These are phyloP conservation scores for Bradypodion pumilum DNA, from an alignment of 2,797 vertebrate species.

Conservation along the genomic window DNA sequence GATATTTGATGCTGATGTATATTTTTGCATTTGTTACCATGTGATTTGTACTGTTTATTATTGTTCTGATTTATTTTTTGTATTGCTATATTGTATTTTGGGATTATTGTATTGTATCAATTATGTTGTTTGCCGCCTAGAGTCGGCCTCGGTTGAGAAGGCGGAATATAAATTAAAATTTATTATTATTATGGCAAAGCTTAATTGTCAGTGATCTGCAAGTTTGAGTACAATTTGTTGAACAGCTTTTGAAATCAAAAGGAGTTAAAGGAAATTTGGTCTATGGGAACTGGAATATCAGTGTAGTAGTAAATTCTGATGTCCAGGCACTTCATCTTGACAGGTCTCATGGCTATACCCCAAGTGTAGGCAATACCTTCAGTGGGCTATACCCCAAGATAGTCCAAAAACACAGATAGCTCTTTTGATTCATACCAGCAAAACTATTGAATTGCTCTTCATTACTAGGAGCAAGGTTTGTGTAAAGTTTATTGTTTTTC, in stretches of 20 bases:
- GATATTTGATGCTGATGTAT: no score
- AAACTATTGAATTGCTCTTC: background rate
- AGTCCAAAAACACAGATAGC: background rate
- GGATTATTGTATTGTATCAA: no score
- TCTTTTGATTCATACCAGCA: background rate
- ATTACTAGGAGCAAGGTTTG: background rate
- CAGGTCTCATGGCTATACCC: background rate
- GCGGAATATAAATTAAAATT: no score
- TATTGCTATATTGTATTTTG: no score
- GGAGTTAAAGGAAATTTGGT: slow-evolving; percentile 38
- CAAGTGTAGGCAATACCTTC: no score
- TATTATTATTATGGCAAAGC: slow-evolving; percentile 21
- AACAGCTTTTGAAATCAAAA: slow-evolving; percentile 15
- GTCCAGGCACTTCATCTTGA: background rate
- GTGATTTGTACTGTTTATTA: no score
- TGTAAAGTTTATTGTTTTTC: no score
- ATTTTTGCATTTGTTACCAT: no score
- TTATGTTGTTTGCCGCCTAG: no score
- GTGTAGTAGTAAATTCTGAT: background rate
- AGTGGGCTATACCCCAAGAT: no score
- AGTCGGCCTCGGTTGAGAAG: no score
- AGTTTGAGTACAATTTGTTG: slow-evolving; percentile 34
- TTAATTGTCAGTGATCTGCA: slow-evolving; percentile 3
- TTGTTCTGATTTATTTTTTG: no score
- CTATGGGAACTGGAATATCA: slow-evolving; percentile 44